Percentiles rank a stretch among this genome's conserved stretches.
These are phyloP conservation scores for Rhopalosiphum padi DNA, from an alignment of 1,140 invertebrate species.

Conservation along the genomic window DNA sequence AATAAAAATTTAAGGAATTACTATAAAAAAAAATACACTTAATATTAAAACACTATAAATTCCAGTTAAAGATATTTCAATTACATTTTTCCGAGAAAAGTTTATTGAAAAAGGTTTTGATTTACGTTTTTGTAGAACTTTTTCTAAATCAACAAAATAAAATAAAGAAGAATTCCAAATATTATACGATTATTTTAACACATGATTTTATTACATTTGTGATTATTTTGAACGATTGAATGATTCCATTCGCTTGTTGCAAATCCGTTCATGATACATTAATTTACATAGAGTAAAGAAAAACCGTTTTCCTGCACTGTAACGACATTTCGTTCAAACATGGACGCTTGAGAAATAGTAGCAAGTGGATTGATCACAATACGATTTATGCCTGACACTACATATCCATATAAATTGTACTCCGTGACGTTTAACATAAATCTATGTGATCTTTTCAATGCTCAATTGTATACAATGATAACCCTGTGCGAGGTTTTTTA, in stretches of 20 bases:
- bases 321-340: background rate
- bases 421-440: background rate
- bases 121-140: background rate
- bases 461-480: background rate
- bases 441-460: background rate
- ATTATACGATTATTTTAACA: background rate
- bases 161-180: background rate
- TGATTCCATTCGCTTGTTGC: background rate
- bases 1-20: background rate
- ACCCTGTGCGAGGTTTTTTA: background rate
- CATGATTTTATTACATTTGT: background rate
- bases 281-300: background rate
- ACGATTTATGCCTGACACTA: background rate
- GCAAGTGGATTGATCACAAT: background rate
- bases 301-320: background rate
- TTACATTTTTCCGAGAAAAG: background rate
- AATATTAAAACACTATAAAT: slow-evolving; percentile 8
- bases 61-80: slow-evolving; percentile 1
- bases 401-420: slow-evolving; percentile 13
- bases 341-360: background rate
- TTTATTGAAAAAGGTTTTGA: background rate
- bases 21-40: background rate
- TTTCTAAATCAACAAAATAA: background rate
- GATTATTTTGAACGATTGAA: background rate
- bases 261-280: background rate